Conservation (phyloP, 30 jellyfish, hydroid and myxozoan genomes). For the Pelagia noctiluca region DNA sequence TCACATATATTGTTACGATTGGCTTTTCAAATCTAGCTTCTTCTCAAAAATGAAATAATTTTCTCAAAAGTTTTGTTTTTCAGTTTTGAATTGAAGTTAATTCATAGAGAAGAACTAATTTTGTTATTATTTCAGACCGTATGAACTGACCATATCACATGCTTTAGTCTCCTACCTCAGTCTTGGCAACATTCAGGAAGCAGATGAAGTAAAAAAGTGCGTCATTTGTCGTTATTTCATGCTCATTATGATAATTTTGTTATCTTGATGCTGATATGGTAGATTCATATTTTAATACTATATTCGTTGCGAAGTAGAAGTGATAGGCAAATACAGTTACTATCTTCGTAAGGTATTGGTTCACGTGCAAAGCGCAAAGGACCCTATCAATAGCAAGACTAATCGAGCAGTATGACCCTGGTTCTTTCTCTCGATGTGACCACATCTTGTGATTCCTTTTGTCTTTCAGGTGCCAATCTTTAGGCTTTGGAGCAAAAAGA, state of each 20-base stretch:
- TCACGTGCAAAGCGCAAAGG: too few relatives aligned
- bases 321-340: too few relatives aligned
- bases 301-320: too few relatives aligned
- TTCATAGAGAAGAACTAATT: too few relatives aligned
- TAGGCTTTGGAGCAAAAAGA: neutral
- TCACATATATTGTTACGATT: too few relatives aligned
- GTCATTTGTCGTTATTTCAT: neutral
- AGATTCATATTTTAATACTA: too few relatives aligned
- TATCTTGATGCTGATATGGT: neutral
- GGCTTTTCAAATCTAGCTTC: too few relatives aligned
- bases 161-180: constrained; percentile 31
- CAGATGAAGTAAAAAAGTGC: constrained; percentile 55
- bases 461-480: neutral
- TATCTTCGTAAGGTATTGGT: too few relatives aligned
- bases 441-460: neutral
- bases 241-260: neutral
- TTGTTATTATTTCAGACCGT: neutral
- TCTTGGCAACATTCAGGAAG: constrained; percentile 53
- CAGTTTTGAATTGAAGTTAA: too few relatives aligned
- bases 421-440: neutral
- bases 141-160: constrained; percentile 65
- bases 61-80: too few relatives aligned
- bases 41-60: too few relatives aligned
- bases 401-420: neutral
- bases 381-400: neutral